These are phyloP conservation scores for Dasysyrphus albostriatus DNA, from an alignment of 2,888 invertebrate species.

Conservation along the genomic window DNA sequence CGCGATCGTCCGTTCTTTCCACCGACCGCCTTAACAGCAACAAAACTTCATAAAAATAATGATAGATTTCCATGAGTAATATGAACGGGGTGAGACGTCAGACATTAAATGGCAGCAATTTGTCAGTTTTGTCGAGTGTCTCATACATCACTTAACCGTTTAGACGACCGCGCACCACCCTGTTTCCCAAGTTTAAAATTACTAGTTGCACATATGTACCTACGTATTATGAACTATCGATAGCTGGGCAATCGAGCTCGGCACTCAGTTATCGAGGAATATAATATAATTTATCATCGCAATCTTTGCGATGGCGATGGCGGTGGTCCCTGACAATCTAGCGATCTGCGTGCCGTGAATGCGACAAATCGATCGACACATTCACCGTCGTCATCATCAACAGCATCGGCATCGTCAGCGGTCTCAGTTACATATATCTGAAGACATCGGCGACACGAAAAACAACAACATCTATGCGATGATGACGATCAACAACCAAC, in stretches of 20 bases:
- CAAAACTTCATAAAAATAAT: constrained; percentile 10
- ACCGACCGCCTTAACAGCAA: constrained; percentile 22
- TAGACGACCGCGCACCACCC: constrained; percentile 39
- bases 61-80: constrained; percentile 21
- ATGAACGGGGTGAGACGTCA: constrained; percentile 61
- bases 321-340: constrained; percentile 70
- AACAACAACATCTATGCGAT: not conserved
- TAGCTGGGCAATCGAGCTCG: constrained; percentile 50
- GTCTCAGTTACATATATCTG: constrained; percentile 11
- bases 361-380: constrained; percentile 74
- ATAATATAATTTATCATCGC: constrained; percentile 75
- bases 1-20: constrained; percentile 3
- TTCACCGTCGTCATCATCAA: constrained; percentile 41
- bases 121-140: constrained; percentile 73
- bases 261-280: constrained; percentile 69
- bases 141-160: constrained; percentile 57
- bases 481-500: not conserved
- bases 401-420: not conserved
- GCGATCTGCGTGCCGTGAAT: constrained; percentile 71
- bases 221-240: constrained; percentile 37
- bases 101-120: constrained; percentile 74
- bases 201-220: constrained; percentile 27
- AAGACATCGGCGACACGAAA: constrained; percentile 31
- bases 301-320: constrained; percentile 67
- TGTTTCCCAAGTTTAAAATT: constrained; percentile 53